These are phyloP conservation scores for Anguilla marmorata DNA, from an alignment of 2,797 vertebrate species.

Conservation along the genomic window DNA sequence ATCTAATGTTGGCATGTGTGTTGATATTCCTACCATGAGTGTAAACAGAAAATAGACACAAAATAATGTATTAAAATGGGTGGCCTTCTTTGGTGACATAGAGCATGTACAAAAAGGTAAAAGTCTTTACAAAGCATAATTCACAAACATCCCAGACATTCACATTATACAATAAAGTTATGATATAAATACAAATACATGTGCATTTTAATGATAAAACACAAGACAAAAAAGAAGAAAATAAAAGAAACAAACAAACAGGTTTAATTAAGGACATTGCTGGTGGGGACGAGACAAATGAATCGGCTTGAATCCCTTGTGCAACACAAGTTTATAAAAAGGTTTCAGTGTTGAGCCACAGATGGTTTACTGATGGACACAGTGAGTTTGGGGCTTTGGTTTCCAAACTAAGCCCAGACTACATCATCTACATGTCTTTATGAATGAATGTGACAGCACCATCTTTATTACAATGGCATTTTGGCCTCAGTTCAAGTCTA, in stretches of 20 bases:
- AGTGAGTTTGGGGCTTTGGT: constrained; percentile 1
- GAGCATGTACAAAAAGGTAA: constrained; percentile 76
- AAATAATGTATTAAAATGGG: constrained; percentile 50
- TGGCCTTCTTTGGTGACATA: constrained; percentile 84
- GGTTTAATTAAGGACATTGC: constrained; percentile 17
- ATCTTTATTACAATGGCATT: background rate
- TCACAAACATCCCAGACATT: constrained; percentile 74
- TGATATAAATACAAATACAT: constrained; percentile 78
- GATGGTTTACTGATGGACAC: constrained; percentile 41
- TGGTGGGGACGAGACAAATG: background rate
- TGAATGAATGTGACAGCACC: constrained; percentile 10
- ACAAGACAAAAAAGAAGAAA: constrained; percentile 49
- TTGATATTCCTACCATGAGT: background rate
- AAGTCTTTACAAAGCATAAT: constrained; percentile 55
- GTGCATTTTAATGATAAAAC: constrained; percentile 67
- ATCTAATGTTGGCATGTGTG: background rate
- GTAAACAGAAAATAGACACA: constrained; percentile 38
- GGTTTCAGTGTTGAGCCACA: constrained; percentile 37
- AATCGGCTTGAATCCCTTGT: background rate
- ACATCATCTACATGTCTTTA: constrained; percentile 2
- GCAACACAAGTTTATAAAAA: constrained; percentile 22
- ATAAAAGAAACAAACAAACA: constrained; percentile 40
- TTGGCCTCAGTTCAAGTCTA: background rate
- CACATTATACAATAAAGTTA: constrained; percentile 80
- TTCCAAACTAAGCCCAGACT: background rate